Evolutionary conservation across 2,888 invertebrate species (phyloP).

Genomic region (Rotaria socialis): DNA sequence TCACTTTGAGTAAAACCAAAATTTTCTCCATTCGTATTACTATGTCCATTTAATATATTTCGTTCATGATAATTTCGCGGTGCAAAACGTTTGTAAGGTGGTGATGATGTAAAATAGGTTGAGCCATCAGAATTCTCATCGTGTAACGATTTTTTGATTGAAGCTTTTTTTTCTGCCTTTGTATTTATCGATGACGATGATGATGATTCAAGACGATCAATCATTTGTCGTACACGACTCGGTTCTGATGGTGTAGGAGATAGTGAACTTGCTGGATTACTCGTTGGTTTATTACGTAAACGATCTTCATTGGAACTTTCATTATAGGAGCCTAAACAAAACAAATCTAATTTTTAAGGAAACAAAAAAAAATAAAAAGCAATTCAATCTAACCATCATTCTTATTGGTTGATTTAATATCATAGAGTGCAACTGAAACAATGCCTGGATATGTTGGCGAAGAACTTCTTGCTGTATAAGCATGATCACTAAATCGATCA

Average conservation of each 20-base stretch:
- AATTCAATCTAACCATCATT: not conserved
- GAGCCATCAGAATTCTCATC: not conserved
- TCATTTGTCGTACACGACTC: not conserved
- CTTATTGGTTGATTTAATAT: not conserved
- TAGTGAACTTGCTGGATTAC: not conserved
- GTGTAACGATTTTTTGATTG: not conserved
- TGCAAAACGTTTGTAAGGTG: not conserved
- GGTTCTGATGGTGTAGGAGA: not conserved
- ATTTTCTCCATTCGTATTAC: not conserved
- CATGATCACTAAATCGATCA: slow-evolving; percentile 20
- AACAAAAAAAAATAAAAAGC: no score
- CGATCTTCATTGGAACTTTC: not conserved
- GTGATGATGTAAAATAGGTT: not conserved
- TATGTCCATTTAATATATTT: not conserved
- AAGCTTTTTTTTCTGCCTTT: not conserved
- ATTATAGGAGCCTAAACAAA: not conserved
- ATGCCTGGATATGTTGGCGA: not conserved
- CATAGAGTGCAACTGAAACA: slow-evolving; percentile 25
- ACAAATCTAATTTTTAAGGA: not conserved
- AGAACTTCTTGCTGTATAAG: not conserved
- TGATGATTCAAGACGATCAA: slow-evolving; percentile 17
- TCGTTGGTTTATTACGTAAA: not conserved
- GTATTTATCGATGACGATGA: not conserved
- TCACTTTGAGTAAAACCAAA: not conserved
- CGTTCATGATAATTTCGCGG: not conserved